These are phyloP conservation scores for Rutilus rutilus DNA, from an alignment of 2,113 vertebrate genomes.

Conservation along the genomic window DNA sequence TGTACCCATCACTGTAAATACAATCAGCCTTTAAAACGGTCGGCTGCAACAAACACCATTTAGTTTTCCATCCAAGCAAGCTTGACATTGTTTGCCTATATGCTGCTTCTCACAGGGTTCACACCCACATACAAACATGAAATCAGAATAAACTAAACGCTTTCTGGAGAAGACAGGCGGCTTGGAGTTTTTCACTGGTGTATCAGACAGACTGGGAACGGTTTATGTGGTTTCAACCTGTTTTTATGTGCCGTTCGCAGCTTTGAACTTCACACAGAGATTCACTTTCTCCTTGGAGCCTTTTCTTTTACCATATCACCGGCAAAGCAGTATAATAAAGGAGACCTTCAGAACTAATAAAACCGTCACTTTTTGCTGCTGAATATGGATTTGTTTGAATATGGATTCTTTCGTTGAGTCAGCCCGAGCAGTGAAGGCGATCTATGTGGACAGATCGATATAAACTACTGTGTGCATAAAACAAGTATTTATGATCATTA, in stretches of 20 bases:
- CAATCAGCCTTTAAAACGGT: constrained; percentile 10
- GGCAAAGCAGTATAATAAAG: constrained; percentile 12
- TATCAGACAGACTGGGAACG: not conserved
- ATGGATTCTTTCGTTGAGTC: constrained; percentile 22
- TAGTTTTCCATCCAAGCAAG: constrained; percentile 18
- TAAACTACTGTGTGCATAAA: constrained; percentile 38
- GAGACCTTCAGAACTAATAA: constrained; percentile 22
- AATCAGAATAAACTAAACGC: constrained; percentile 14
- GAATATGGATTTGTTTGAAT: constrained; percentile 32
- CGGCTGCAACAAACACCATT: constrained; percentile 18
- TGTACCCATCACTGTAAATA: constrained; percentile 13
- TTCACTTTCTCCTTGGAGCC: not conserved
- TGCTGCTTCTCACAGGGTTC: constrained; percentile 7
- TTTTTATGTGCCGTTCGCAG: not conserved
- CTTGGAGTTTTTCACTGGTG: not conserved
- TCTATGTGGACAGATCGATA: constrained; percentile 33
- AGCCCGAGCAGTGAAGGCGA: not conserved
- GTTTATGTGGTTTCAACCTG: not conserved
- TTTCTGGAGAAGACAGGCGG: not conserved
- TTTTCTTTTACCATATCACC: not conserved
- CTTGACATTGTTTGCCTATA: constrained; percentile 17
- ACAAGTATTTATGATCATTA: constrained; percentile 43
- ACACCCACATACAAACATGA: constrained; percentile 8
- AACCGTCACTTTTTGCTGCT: not conserved
- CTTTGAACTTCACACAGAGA: constrained; percentile 24